Evolutionary conservation across 2,888 invertebrate genomes (phyloP).

Genomic region (Dasysyrphus tricinctus): DNA sequence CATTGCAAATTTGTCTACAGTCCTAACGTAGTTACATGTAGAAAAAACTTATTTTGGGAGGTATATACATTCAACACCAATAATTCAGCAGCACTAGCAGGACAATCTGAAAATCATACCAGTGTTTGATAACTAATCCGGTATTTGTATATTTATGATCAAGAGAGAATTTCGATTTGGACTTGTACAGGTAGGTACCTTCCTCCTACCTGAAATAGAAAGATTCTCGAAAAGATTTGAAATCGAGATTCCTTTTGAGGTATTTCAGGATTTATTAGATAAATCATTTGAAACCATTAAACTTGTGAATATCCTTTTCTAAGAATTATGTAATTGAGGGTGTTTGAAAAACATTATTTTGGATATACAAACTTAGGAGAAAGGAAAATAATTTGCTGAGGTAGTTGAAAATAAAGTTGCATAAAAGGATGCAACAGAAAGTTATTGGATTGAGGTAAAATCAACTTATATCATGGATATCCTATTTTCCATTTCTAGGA

Average conservation of each 20-base stretch:
- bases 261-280: background rate
- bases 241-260: background rate
- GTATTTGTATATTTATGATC: background rate
- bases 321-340: background rate
- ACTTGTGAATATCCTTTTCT: background rate
- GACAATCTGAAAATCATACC: background rate
- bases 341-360: background rate
- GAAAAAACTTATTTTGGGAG: background rate
- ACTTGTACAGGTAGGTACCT: background rate
- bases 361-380: background rate
- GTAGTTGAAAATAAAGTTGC: background rate
- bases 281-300: conserved; percentile 1
- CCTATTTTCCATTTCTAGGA: background rate
- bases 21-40: too few species aligned
- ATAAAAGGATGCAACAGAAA: background rate
- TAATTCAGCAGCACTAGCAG: background rate
- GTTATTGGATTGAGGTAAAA: background rate
- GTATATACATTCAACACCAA: too few species aligned
- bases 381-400: background rate
- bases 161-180: background rate
- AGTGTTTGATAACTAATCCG: too few species aligned
- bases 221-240: conserved; percentile 3
- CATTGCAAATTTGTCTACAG: background rate
- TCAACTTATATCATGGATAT: background rate
- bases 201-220: background rate